Evolutionary conservation across 2,113 vertebrate species (phyloP).

Genomic region (Sinocyclocheilus rhinocerous): DNA sequence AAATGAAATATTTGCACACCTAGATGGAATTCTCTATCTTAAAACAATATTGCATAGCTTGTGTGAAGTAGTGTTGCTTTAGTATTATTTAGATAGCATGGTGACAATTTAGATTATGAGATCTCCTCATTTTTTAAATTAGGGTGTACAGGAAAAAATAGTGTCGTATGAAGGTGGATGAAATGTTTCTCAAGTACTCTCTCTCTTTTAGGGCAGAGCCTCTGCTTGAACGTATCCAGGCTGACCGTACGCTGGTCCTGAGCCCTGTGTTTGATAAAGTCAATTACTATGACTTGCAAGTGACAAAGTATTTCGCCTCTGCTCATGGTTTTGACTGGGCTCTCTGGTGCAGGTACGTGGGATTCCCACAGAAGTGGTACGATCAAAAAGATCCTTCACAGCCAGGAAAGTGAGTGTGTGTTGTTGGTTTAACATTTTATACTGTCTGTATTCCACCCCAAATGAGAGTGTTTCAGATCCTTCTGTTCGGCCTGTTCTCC

Average conservation of each 20-base stretch:
- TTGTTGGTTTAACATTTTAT: not conserved
- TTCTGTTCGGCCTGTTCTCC: not conserved
- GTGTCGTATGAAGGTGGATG: not conserved
- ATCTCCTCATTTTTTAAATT: too few relatives aligned
- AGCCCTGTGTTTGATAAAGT: constrained; percentile 74
- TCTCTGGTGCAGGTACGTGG: constrained; percentile 71
- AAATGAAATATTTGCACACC: not conserved
- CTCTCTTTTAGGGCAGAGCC: constrained; percentile 71
- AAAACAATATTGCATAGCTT: not conserved
- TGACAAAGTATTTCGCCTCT: not conserved
- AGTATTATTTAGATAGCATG: not conserved
- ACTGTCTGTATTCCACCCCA: too few relatives aligned
- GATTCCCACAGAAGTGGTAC: constrained; percentile 73
- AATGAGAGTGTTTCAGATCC: not conserved
- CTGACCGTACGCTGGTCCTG: constrained; percentile 70
- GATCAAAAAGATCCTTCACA: constrained; percentile 62
- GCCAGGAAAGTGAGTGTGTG: constrained; percentile 69
- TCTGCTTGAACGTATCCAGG: constrained; percentile 71
- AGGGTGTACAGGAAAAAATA: too few relatives aligned
- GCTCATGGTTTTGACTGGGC: constrained; percentile 74
- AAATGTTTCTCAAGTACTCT: not conserved
- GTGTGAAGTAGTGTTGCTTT: not conserved
- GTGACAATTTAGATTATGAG: too few relatives aligned
- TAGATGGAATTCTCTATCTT: not conserved
- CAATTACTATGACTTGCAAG: constrained; percentile 61